Conservation (phyloP, 2,888 invertebrate species). For the Synanthedon tipuliformis region DNA sequence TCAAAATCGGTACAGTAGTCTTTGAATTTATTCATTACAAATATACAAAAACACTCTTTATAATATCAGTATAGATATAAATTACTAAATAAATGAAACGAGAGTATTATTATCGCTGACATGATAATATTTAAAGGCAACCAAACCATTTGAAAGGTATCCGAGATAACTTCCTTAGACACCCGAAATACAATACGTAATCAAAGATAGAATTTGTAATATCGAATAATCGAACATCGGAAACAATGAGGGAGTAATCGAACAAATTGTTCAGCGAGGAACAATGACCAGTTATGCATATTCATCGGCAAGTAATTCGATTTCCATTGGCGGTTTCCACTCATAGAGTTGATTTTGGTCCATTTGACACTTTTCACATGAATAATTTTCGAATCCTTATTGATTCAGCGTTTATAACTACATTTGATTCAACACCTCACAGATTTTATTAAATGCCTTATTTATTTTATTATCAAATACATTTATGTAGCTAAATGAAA, state of each 20-base stretch:
- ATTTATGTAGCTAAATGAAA: neutral
- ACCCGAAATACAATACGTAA: conserved; percentile 9
- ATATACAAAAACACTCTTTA: too few relatives aligned
- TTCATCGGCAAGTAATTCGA: conserved; percentile 59
- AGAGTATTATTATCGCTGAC: too few relatives aligned
- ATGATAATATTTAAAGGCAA: too few relatives aligned
- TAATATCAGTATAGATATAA: too few relatives aligned
- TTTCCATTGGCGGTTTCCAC: conserved; percentile 50
- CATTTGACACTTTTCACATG: conserved; percentile 52
- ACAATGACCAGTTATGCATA: conserved; percentile 54
- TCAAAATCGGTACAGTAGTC: too few relatives aligned
- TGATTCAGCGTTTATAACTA: neutral
- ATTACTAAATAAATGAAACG: too few relatives aligned
- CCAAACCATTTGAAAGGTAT: too few relatives aligned
- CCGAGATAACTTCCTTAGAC: neutral
- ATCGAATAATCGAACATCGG: conserved; percentile 30
- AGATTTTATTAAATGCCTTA: neutral
- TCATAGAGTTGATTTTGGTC: conserved; percentile 53
- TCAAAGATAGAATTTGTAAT: conserved; percentile 17
- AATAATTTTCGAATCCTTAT: conserved; percentile 21
- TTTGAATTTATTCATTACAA: too few relatives aligned
- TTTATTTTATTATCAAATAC: neutral
- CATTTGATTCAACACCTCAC: neutral
- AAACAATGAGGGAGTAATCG: conserved; percentile 43
- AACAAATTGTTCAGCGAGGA: conserved; percentile 23